Evolutionary conservation across 1,140 invertebrate species (phyloP).

Genomic region (Euwallacea similis): DNA sequence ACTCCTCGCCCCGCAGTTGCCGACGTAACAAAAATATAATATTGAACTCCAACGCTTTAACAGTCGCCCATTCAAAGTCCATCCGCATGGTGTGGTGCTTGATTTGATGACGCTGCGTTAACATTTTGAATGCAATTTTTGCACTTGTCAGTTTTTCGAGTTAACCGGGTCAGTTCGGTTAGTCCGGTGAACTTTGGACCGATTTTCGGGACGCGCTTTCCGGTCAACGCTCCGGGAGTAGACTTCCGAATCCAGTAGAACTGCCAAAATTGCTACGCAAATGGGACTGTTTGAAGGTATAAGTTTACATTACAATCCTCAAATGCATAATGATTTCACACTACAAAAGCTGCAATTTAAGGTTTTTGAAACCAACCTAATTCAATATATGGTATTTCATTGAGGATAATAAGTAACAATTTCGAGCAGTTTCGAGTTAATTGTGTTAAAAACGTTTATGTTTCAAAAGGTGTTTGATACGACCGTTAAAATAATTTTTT

Average conservation of each 20-base stretch:
- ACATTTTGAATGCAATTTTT: constrained; percentile 8
- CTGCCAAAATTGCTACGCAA: not conserved
- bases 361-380: too few relatives aligned
- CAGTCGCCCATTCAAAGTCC: constrained; percentile 34
- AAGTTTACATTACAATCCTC: not conserved
- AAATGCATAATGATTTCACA: too few relatives aligned
- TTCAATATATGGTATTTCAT: too few relatives aligned
- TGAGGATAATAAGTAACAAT: too few relatives aligned
- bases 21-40: constrained; percentile 27
- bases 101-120: constrained; percentile 27
- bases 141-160: constrained; percentile 22
- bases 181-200: not conserved
- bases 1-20: not conserved
- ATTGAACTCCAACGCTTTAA: constrained; percentile 21
- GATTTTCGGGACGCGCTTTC: not conserved
- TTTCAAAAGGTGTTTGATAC: too few relatives aligned
- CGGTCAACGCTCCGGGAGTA: not conserved
- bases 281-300: constrained; percentile 33
- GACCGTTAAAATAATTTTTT: too few relatives aligned
- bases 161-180: constrained; percentile 31
- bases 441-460: too few relatives aligned
- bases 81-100: constrained; percentile 14
- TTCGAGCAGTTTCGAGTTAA: too few relatives aligned
- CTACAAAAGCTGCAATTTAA: too few relatives aligned
- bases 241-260: not conserved